Conservation (phyloP, 2,888 invertebrate species). For the Caprella mutica region DNA sequence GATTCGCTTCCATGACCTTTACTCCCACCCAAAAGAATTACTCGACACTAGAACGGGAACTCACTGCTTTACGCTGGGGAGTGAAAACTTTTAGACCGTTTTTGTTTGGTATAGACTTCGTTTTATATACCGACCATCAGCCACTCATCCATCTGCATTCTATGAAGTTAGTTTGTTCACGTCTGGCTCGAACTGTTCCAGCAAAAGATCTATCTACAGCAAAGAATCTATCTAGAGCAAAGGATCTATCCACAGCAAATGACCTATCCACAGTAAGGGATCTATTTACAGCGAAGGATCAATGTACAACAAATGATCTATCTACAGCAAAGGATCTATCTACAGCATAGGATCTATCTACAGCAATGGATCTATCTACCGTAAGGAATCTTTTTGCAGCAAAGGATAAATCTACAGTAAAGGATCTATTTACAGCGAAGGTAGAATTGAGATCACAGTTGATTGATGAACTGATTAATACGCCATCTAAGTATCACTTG, state of each 20-base stretch:
- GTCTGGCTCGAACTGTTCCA: background rate
- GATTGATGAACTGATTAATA: background rate
- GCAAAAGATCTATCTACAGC: background rate
- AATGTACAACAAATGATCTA: too few species aligned
- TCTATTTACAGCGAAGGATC: too few species aligned
- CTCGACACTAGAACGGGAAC: background rate
- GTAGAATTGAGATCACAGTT: background rate
- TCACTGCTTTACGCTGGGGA: background rate
- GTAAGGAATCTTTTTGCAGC: background rate
- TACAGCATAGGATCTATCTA: background rate
- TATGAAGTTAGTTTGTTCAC: background rate
- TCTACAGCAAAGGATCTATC: background rate
- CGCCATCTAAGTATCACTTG: background rate
- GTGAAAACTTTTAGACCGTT: background rate
- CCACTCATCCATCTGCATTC: too few species aligned
- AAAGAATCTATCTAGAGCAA: too few species aligned
- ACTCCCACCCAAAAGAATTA: background rate
- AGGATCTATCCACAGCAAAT: too few species aligned
- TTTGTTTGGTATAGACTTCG: background rate
- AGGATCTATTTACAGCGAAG: background rate
- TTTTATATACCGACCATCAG: background rate
- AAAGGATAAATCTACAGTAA: too few species aligned
- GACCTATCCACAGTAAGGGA: too few species aligned
- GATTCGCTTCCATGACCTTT: conserved; percentile 1
- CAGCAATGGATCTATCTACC: background rate